Conservation (phyloP, 2,113 vertebrate genomes). For the Pterocles gutturalis region DNA sequence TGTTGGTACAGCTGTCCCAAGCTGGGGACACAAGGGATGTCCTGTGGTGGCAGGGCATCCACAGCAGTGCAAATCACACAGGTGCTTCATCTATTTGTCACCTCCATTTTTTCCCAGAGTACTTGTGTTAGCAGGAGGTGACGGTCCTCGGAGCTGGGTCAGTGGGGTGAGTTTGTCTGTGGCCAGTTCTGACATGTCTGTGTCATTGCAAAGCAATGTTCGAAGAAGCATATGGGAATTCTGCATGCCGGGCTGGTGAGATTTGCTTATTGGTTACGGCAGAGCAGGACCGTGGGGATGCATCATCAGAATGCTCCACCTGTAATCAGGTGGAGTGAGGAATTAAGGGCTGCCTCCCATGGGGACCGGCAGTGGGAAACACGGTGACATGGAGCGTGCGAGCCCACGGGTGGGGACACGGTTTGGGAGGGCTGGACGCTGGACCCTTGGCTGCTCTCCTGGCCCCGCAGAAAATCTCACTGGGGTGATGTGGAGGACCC, state of each 20-base stretch:
- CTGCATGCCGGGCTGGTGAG: not conserved
- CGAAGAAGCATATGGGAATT: fast-evolving
- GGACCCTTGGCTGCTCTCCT: not conserved
- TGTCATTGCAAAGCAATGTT: not conserved
- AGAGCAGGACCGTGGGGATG: not conserved
- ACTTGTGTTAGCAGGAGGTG: not conserved
- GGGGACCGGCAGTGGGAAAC: not conserved
- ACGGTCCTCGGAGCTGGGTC: fast-evolving
- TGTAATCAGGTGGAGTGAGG: not conserved
- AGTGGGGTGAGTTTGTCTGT: not conserved
- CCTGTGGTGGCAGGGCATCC: fast-evolving
- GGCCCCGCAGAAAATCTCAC: fast-evolving
- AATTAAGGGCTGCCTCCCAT: fast-evolving
- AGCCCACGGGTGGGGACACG: fast-evolving
- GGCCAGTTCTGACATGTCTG: not conserved
- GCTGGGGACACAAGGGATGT: not conserved
- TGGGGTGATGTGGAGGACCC: not conserved
- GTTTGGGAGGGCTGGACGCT: fast-evolving
- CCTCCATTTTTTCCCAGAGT: not conserved
- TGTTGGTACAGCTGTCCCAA: not conserved
- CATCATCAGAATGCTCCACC: not conserved
- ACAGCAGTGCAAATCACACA: not conserved
- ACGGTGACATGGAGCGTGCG: fast-evolving
- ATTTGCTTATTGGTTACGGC: not conserved
- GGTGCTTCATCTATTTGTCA: not conserved